Evolutionary conservation across 1,140 invertebrate genomes (phyloP), one percentile per base, ranked within the genome.

Genomic region (Pseudomyrmex sp.): DNA sequence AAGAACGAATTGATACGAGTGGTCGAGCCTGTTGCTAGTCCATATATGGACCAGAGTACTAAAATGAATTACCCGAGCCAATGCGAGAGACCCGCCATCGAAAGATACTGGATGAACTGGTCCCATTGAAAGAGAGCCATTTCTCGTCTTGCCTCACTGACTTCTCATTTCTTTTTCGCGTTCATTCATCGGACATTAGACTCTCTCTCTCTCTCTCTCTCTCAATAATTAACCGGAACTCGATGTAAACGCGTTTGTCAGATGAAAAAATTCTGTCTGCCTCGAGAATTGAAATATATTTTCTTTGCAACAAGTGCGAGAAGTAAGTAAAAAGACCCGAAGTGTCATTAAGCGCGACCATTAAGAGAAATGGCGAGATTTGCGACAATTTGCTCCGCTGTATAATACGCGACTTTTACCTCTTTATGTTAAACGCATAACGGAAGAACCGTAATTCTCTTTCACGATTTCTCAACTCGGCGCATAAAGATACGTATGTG

Each of bases 131-230:
- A 82, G 85, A 80, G 82, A 75, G 76, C 46, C 65, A 79, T 76
- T 85, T 84, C 79, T 73, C 80, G 59, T 88, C 56, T 69, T 73
- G 79, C 80, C 83, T 61, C 12, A 18, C 20, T 72, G 74, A 58
- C 68, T 83, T 72, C 1, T 18, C 12, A 59, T 68, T 73, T 89
- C 82, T 86, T 88, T 84, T 84, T 89, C 89, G 84, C 82, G 87
- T 91, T 92, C 91, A 92, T 92, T 92, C 91, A 92, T 91, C 90
- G 91, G 87, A 89, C 75, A 87, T 87, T 69, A 62, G 4, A 13
- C 59, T 12, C 35, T 26, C 26, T 26, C 12, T 48, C 52, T 18
- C 7, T 18, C 7, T 58, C 23, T 54, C 77, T 50, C 48, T 54
- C 13, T 23, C 66, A 4, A 7, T 50, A 46, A 66, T 69, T 44